These are phyloP conservation scores for Tokudaia muenninki DNA, from an alignment of 2,797 vertebrate genomes.

Conservation along the genomic window DNA sequence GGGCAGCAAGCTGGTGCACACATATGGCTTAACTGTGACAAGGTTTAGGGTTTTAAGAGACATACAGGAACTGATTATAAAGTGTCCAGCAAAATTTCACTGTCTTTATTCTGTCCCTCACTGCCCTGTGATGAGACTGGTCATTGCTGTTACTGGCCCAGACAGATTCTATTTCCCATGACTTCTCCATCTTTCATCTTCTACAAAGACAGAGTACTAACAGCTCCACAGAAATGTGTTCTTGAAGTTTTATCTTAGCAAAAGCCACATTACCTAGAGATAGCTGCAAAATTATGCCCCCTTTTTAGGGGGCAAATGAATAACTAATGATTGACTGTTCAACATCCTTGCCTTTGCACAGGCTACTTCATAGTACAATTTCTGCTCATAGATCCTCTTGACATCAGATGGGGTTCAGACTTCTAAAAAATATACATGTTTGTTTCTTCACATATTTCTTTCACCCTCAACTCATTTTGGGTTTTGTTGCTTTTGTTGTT, in stretches of 20 bases:
- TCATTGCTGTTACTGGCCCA: too few relatives aligned
- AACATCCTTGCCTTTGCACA: not conserved
- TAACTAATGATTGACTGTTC: not conserved
- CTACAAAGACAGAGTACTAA: too few relatives aligned
- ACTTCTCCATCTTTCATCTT: fast-evolving
- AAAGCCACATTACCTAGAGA: not conserved
- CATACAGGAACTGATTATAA: not conserved
- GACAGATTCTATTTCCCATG: not conserved
- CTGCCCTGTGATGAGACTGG: too few relatives aligned
- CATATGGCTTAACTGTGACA: not conserved
- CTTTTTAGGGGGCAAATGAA: not conserved
- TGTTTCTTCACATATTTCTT: not conserved
- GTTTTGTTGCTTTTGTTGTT: not conserved
- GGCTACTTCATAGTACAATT: too few relatives aligned
- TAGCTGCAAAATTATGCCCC: fast-evolving
- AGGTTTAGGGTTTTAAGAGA: not conserved
- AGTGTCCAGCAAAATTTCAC: fast-evolving
- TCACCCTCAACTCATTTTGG: not conserved
- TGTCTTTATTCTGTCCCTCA: too few relatives aligned
- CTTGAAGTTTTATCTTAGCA: not conserved
- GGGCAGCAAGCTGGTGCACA: fast-evolving
- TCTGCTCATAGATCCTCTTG: fast-evolving
- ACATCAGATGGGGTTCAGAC: not conserved
- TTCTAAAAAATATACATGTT: not conserved
- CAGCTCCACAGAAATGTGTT: not conserved